Base-by-base conservation (phyloP, 2,888 invertebrate species). In the Trichopria drosophilae region DNA sequence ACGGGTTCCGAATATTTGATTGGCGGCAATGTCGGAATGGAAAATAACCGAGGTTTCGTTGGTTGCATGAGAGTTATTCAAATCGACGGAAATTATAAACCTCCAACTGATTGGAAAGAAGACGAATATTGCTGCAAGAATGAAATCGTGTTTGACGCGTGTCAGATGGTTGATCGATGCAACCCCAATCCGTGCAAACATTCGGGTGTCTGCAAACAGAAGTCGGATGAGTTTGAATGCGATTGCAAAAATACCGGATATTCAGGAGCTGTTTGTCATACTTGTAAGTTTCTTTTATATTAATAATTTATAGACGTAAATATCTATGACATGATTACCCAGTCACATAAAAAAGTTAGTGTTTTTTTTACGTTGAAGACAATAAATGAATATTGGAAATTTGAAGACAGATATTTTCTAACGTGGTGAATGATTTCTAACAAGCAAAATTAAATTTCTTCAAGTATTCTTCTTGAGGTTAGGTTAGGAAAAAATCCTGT, bases 141-240 rank as follows among this genome's bases (percentile, higher is more conserved):
- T 62, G 88, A 90, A 65, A 82, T 90, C 1, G 83, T 92, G 2
- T 88, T 93, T 62, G 92, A 93, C 69, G 87, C 92, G 1, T 93
- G 93, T 66, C 89, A 90, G 73, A 93, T 93, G 92, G 85, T 87
- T 24, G 93, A 93, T 77, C 84, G 91, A 51, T 98, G 98, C 71
- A 95, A 93, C 78, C 97, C 97, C 0, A 97, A 95, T 80, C 97
- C 97, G 1, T 98, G 97, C 77, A 92, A 96, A 73, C 96, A 98
- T 73, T 84, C 83, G 40, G 97, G 92, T 9, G 72, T 81, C 46
- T 95, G 95, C 71, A 82, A 84, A 63, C 95, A 95, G 77, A 90
- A 85, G 48, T 89, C 92, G 6, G 81, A 84, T 64, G 92, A 93
- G 77, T 98, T 98, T 78, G 82, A 83, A 62, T 98, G 97, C 75